Conservation (phyloP, 2,888 invertebrate genomes). For the Euspilapteryx auroguttella region DNA sequence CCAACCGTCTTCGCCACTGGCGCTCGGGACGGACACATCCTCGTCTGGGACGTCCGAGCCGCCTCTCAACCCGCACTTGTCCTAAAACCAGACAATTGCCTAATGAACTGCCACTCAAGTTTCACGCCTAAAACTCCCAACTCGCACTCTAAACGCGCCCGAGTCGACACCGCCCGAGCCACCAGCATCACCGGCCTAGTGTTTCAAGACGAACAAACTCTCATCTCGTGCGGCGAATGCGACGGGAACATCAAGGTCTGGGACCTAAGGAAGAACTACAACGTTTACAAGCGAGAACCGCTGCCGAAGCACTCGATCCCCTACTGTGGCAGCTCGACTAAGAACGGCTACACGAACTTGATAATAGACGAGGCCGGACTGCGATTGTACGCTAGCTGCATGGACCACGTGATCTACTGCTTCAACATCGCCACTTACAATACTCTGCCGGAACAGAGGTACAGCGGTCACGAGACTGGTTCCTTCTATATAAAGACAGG, state of each 20-base stretch:
- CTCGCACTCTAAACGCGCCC: constrained; percentile 48
- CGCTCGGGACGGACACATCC: constrained; percentile 83
- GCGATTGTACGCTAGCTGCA: constrained; percentile 81
- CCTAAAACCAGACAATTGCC: constrained; percentile 71
- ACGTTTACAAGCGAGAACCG: constrained; percentile 67
- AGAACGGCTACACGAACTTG: constrained; percentile 76
- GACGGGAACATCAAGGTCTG: constrained; percentile 86
- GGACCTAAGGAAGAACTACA: constrained; percentile 85
- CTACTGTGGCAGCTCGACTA: constrained; percentile 71
- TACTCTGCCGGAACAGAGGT: constrained; percentile 65
- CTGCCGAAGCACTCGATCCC: constrained; percentile 72
- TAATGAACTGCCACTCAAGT: constrained; percentile 66
- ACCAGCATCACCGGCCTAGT: constrained; percentile 82
- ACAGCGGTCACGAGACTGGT: constrained; percentile 74
- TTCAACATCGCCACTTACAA: constrained; percentile 76
- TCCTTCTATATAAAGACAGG: constrained; percentile 86
- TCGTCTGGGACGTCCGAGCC: constrained; percentile 77
- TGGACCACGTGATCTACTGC: constrained; percentile 84
- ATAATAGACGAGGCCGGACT: constrained; percentile 70
- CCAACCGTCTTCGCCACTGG: constrained; percentile 83
- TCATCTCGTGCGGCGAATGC: constrained; percentile 84
- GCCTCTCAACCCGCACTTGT: constrained; percentile 33
- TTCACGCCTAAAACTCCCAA: constrained; percentile 49
- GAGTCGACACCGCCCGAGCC: constrained; percentile 52
- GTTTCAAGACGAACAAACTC: constrained; percentile 77